A percentile compares a stretch with the other conserved stretches of the same genome.
These are phyloP conservation scores for Lota lota DNA, from an alignment of 2,113 vertebrate genomes.

Conservation along the genomic window DNA sequence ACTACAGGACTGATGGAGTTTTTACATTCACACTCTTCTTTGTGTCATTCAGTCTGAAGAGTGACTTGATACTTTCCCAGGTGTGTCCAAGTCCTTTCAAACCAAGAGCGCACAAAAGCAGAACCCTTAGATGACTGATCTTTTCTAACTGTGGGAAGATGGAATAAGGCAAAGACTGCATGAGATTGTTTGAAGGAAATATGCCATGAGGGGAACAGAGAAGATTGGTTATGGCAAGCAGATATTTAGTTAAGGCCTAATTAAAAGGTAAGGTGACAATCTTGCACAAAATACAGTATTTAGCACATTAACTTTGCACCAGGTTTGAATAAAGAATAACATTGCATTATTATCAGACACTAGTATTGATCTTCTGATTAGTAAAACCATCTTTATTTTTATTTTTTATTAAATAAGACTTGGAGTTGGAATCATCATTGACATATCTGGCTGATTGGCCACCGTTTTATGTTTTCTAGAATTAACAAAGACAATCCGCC, in stretches of 20 bases:
- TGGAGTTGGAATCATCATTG: too few species aligned
- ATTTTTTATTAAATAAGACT: too few species aligned
- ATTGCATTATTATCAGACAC: too few species aligned
- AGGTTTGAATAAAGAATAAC: too few species aligned
- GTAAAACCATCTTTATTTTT: too few species aligned
- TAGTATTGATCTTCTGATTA: too few species aligned
- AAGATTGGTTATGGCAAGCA: not conserved
- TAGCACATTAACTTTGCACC: too few species aligned
- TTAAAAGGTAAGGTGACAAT: too few species aligned
- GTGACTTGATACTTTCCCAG: slow-evolving; percentile 3
- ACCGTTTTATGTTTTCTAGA: not conserved
- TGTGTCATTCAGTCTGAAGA: not conserved
- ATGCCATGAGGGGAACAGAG: not conserved
- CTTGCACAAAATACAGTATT: too few species aligned
- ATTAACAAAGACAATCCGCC: not conserved
- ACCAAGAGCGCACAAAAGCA: slow-evolving; percentile 1
- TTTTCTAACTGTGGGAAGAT: not conserved
- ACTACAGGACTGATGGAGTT: not conserved
- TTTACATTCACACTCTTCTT: not conserved
- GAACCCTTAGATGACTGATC: not conserved
- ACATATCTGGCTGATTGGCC: not conserved
- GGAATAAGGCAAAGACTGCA: slow-evolving; percentile 15
- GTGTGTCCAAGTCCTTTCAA: not conserved
- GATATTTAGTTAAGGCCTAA: not conserved
- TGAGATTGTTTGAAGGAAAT: not conserved